These are phyloP conservation scores for Yponomeuta malinellus DNA, from an alignment of 2,888 invertebrate species.

Conservation along the genomic window DNA sequence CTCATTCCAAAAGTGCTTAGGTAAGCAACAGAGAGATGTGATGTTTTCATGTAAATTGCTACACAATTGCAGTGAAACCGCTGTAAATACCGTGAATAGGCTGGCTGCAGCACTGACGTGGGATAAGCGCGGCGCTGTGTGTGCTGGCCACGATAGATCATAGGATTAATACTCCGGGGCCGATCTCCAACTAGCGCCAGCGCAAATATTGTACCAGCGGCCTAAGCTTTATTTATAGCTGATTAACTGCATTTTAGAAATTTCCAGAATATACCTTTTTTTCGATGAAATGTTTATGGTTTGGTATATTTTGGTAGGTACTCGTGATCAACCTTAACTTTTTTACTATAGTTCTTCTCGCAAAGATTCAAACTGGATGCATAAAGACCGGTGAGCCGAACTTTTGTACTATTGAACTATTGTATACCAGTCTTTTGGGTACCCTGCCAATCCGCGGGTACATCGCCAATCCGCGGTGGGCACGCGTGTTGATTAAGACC, in stretches of 20 bases:
- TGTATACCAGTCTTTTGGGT: too few species aligned
- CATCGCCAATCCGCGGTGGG: too few species aligned
- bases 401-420: too few species aligned
- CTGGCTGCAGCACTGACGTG: neutral
- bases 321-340: too few species aligned
- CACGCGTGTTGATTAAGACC: too few species aligned
- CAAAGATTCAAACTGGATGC: too few species aligned
- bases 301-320: too few species aligned
- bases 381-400: too few species aligned
- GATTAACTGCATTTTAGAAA: neutral
- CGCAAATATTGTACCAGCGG: constrained; percentile 19
- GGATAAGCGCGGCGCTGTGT: neutral
- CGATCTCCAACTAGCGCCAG: constrained; percentile 25
- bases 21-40: neutral
- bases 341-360: too few species aligned
- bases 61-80: neutral
- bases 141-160: constrained; percentile 28
- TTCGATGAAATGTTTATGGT: too few species aligned
- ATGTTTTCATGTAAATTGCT: neutral
- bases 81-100: neutral
- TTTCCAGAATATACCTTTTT: neutral
- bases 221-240: constrained; percentile 17
- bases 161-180: constrained; percentile 32
- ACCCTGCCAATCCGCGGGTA: too few species aligned
- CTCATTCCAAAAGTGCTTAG: too few species aligned